These are phyloP conservation scores for Chloroclystis v-ata DNA, from an alignment of 2,888 invertebrate genomes.

Conservation along the genomic window DNA sequence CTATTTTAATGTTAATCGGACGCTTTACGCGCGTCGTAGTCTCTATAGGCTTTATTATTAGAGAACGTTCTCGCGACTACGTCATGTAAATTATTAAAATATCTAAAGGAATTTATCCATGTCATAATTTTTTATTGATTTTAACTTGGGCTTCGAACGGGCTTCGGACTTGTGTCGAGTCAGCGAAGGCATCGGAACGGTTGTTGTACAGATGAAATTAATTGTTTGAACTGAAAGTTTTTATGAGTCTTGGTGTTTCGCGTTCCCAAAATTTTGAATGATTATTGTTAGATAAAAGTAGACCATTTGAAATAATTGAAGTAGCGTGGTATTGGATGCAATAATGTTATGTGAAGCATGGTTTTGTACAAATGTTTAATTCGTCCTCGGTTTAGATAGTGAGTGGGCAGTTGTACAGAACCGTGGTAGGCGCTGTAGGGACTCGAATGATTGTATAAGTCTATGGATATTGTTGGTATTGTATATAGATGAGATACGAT, in stretches of 20 bases:
- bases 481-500: conserved; percentile 76
- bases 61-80: conserved; percentile 61
- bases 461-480: conserved; percentile 72
- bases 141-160: conserved; percentile 18
- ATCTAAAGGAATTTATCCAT: conserved; percentile 49
- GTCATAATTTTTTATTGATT: conserved; percentile 47
- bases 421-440: conserved; percentile 48
- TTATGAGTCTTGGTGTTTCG: conserved; percentile 49
- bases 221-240: conserved; percentile 37
- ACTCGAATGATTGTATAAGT: conserved; percentile 74
- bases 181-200: conserved; percentile 24
- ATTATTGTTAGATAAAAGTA: conserved; percentile 52
- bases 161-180: no score
- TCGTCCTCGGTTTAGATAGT: conserved; percentile 11
- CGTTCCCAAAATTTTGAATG: conserved; percentile 48
- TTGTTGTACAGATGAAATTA: conserved; percentile 36
- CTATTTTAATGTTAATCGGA: conserved; percentile 67
- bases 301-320: conserved; percentile 64
- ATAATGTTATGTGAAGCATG: conserved; percentile 53
- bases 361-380: conserved; percentile 39
- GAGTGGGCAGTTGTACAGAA: conserved; percentile 27
- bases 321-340: conserved; percentile 71
- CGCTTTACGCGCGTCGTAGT: conserved; percentile 74
- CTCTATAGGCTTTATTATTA: conserved; percentile 64
- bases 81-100: conserved; percentile 70